A percentile compares a stretch with the other conserved stretches of the same genome.
Conservation (phyloP, 1,140 invertebrate genomes). For the Battus philenor region DNA sequence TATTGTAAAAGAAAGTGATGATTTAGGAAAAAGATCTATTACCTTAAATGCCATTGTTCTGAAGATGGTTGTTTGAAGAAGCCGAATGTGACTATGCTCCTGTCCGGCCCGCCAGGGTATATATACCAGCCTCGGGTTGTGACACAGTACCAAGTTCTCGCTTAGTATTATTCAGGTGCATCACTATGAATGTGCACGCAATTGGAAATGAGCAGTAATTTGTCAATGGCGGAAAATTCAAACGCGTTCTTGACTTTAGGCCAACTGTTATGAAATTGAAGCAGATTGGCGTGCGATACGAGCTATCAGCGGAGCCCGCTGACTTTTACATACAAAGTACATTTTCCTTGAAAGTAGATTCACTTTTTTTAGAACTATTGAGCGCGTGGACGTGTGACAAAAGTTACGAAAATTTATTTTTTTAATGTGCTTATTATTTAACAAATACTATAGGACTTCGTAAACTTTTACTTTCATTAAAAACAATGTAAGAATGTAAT, state of each 20-base stretch:
- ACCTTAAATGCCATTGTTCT: conserved; percentile 68
- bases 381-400: too few relatives aligned
- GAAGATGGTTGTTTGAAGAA: conserved; percentile 41
- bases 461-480: too few relatives aligned
- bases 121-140: conserved; percentile 54
- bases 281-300: conserved; percentile 15
- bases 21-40: conserved; percentile 18
- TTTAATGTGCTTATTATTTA: too few relatives aligned
- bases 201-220: conserved; percentile 67
- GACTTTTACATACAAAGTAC: too few relatives aligned
- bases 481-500: too few relatives aligned
- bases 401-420: too few relatives aligned
- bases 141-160: conserved; percentile 54
- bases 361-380: too few relatives aligned
- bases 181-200: conserved; percentile 60
- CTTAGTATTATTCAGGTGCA: conserved; percentile 62
- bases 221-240: conserved; percentile 65
- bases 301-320: too few relatives aligned
- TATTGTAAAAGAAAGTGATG: background rate
- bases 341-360: too few relatives aligned
- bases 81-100: conserved; percentile 55
- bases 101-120: conserved; percentile 42
- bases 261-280: conserved; percentile 59
- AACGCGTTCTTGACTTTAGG: conserved; percentile 58
- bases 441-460: too few relatives aligned